phyloP scores from a whole-genome alignment of 2,888 invertebrate genomes.

The Diploptera punctata region DNA sequence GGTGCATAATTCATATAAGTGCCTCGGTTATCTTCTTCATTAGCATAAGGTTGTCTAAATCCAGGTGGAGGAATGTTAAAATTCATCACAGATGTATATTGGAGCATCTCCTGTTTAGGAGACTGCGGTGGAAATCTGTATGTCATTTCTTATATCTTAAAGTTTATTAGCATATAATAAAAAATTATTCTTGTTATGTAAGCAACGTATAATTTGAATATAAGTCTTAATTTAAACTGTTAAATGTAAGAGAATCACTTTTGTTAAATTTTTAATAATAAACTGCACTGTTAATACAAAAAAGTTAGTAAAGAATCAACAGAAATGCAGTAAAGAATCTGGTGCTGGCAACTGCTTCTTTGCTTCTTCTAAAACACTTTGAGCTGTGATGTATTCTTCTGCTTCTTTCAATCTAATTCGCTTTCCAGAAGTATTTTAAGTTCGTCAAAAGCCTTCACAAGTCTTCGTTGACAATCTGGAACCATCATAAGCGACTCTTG shows the following conservation, averaged over 20 bases:
- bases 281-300: no score
- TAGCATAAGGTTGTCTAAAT: not conserved
- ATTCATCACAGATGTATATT: slow-evolving; percentile 42
- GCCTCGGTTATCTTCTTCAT: not conserved
- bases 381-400: slow-evolving; percentile 73
- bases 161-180: no score
- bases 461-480: slow-evolving; percentile 85
- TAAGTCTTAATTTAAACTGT: no score
- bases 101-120: not conserved
- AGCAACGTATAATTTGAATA: no score
- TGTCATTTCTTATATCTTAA: not conserved
- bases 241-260: no score
- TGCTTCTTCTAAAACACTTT: slow-evolving; percentile 70
- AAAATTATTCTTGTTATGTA: no score
- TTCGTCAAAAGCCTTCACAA: slow-evolving; percentile 76
- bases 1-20: slow-evolving; percentile 49
- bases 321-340: slow-evolving; percentile 13
- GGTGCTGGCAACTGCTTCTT: slow-evolving; percentile 61
- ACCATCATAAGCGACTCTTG: slow-evolving; percentile 93
- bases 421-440: slow-evolving; percentile 74
- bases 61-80: slow-evolving; percentile 47
- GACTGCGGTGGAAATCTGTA: slow-evolving; percentile 9
- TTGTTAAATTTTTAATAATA: no score
- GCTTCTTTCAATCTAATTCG: slow-evolving; percentile 76
- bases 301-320: not conserved